A percentile compares a stretch with the other conserved stretches of the same genome.
These are phyloP conservation scores for Antechinus flavipes DNA, from an alignment of 2,113 vertebrate species.

Conservation along the genomic window DNA sequence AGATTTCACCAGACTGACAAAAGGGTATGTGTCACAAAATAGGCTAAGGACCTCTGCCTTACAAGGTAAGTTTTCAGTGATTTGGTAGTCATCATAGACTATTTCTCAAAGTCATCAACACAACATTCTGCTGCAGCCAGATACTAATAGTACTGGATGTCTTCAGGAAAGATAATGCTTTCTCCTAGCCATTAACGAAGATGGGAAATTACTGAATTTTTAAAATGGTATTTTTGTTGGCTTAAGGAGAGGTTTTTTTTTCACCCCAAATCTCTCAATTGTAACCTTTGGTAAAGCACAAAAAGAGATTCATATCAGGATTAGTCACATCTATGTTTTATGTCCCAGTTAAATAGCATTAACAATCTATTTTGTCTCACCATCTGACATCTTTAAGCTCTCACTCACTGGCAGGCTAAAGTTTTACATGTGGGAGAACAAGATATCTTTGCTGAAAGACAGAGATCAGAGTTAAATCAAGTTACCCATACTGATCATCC, in stretches of 20 bases:
- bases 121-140: neutral
- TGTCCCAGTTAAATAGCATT: neutral
- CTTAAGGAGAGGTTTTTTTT: neutral
- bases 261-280: neutral
- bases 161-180: neutral
- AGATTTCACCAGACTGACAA: neutral
- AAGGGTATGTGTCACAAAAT: neutral
- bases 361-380: neutral
- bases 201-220: neutral
- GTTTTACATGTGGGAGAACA: neutral
- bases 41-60: neutral
- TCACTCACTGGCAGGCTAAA: neutral
- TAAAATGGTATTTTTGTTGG: slow-evolving; percentile 23
- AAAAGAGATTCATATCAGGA: neutral
- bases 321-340: slow-evolving; percentile 4
- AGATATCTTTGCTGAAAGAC: neutral
- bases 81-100: neutral
- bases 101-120: neutral
- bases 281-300: neutral
- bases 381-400: neutral
- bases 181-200: neutral
- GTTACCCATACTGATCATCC: neutral
- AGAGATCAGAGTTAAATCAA: neutral
- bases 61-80: neutral
- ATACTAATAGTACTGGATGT: neutral